Base-by-base conservation (phyloP, 2,113 vertebrate genomes). In the Callorhinus ursinus region DNA sequence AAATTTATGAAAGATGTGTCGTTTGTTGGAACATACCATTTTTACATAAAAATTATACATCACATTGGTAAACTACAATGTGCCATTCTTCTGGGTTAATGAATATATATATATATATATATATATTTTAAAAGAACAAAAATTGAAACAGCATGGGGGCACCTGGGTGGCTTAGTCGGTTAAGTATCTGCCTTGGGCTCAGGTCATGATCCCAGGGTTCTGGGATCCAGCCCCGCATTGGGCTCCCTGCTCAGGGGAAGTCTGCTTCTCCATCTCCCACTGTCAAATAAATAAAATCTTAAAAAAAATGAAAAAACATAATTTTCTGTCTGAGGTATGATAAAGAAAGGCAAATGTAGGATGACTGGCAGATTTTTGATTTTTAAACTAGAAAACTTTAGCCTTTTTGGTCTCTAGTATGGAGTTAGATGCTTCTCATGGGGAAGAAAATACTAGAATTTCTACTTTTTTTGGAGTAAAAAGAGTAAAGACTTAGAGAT, bases 391-490 rank as follows among this genome's bases (percentile, higher is more conserved):
- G 85, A 93, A 93, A 83, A 22, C 10, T 81, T 46, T 31, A 67
- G 33, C 21, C 12, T 46, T 74, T 26, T 80, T 84, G 21, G 7
- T 83, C n/a, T 67, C 28, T n/a, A 91, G 7, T 91, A n/a, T 61
- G 31, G 74, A 69, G 42, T 88, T 53, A 65, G 16, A 31, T 77
- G 31, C 4, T 84, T 22, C 13, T 19, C 2, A 10, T 13, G 19
- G 18, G 26, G 42, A 49, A 94, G 91, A 87, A 92, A 90, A 88
- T 87, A 81, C 7, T 57, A 85, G 55, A 88, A 80, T 91, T 94
- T 90, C 36, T 89, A 12, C 36, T 94, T 89, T 22, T 31, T 49
- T 77, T 49, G 31, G 26, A 77, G 26, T 42, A 31, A 49, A 46
- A 74, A 77, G 26, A 74, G 28, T 28, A 26, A 76, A n/a, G 65